Conservation (phyloP, 2,797 vertebrate species). For the Poeciliopsis presidionis region DNA sequence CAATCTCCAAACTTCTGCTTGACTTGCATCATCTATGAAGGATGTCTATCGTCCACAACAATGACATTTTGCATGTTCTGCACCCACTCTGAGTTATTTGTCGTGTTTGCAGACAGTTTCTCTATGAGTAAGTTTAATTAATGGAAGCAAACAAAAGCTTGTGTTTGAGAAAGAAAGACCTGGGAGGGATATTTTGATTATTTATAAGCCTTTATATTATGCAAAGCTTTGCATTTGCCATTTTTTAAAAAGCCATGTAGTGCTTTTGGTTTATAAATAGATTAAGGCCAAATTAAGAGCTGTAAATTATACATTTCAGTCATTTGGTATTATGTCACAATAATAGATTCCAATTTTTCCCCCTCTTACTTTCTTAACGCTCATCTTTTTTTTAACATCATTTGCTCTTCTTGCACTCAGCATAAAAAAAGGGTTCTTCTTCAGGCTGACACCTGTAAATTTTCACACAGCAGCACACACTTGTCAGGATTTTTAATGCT, state of each 20-base stretch:
- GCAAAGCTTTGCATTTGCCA: background rate
- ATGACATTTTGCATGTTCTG: background rate
- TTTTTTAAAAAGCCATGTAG: slow-evolving; percentile 17
- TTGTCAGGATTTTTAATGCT: slow-evolving; percentile 31
- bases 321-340: slow-evolving; percentile 38
- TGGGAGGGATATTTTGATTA: background rate
- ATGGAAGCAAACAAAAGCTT: slow-evolving; percentile 18
- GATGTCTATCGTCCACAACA: slow-evolving; percentile 3
- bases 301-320: slow-evolving; percentile 52
- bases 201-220: slow-evolving; percentile 13
- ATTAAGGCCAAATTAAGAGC: slow-evolving; percentile 32
- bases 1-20: slow-evolving; percentile 40
- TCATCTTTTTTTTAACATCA: background rate
- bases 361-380: slow-evolving; percentile 1
- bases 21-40: slow-evolving; percentile 16
- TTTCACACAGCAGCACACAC: slow-evolving; percentile 12
- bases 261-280: slow-evolving; percentile 44
- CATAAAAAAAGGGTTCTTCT: background rate
- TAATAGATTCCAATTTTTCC: slow-evolving; percentile 24
- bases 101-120: background rate
- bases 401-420: slow-evolving; percentile 17
- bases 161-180: background rate
- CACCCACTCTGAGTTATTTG: background rate
- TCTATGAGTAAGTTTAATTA: slow-evolving; percentile 1
- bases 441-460: background rate